Percentiles rank a stretch among this genome's conserved stretches.
Evolutionary conservation across 2,113 vertebrate genomes (phyloP).

Genomic region (Vidua macroura): DNA sequence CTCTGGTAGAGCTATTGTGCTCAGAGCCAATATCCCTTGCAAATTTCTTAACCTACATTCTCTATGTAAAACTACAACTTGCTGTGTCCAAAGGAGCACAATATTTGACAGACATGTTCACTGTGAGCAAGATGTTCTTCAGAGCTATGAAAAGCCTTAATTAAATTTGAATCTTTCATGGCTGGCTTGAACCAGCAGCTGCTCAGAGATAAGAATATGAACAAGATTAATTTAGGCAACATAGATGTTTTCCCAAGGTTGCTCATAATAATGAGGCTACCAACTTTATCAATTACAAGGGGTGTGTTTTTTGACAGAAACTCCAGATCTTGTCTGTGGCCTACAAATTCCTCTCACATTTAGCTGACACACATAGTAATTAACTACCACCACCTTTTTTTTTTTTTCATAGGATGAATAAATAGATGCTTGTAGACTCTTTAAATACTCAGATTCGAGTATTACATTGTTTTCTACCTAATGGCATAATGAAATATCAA

Average conservation of each 20-base stretch:
- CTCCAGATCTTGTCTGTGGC: not conserved
- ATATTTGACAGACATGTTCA: not conserved
- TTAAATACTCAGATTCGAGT: not conserved
- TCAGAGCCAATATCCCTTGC: not conserved
- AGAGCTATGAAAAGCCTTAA: not conserved
- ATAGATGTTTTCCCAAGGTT: not conserved
- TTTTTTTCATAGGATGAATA: not conserved
- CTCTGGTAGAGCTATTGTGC: not conserved
- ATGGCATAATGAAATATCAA: not conserved
- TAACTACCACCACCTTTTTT: not conserved
- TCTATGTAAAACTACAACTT: not conserved
- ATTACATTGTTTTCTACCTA: not conserved
- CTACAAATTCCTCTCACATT: not conserved
- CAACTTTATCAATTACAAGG: not conserved
- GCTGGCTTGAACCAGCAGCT: not conserved
- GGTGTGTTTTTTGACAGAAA: not conserved
- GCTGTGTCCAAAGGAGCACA: not conserved
- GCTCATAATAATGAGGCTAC: not conserved
- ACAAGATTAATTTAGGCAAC: not conserved
- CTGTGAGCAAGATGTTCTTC: not conserved
- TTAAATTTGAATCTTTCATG: not conserved
- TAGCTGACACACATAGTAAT: not conserved
- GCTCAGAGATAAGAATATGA: not conserved
- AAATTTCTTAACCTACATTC: conserved; percentile 10
- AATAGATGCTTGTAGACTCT: not conserved